These are phyloP conservation scores for Cybosia mesomella DNA, from an alignment of 2,888 invertebrate genomes.

Conservation along the genomic window DNA sequence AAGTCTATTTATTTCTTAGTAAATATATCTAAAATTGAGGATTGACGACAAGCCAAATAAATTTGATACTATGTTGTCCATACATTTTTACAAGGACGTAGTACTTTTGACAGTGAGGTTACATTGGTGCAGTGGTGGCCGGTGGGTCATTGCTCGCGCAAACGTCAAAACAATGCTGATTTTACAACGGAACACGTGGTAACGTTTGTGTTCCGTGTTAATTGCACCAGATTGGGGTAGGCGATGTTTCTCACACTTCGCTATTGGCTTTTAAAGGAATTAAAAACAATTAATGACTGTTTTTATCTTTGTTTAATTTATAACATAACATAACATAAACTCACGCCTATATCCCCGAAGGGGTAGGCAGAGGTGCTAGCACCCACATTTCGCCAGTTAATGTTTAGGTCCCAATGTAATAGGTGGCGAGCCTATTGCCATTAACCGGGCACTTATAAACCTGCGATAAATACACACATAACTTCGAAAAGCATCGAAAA, in stretches of 20 bases:
- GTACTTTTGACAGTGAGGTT: conserved; percentile 12
- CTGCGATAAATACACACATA: too few relatives aligned
- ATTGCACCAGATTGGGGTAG: conserved; percentile 32
- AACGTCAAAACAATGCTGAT: conserved; percentile 52
- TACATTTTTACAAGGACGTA: not conserved
- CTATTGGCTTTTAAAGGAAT: not conserved
- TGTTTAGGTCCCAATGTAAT: too few relatives aligned
- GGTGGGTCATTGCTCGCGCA: conserved; percentile 45
- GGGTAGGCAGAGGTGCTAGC: too few relatives aligned
- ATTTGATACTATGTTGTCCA: not conserved
- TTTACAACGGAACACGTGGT: conserved; percentile 50
- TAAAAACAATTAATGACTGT: not conserved
- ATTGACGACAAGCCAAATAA: not conserved
- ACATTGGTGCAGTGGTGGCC: conserved; percentile 31
- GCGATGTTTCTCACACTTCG: conserved; percentile 23
- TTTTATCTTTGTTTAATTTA: not conserved
- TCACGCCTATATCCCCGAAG: too few relatives aligned
- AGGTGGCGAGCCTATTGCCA: too few relatives aligned
- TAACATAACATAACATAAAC: too few relatives aligned
- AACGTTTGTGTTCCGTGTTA: conserved; percentile 33
- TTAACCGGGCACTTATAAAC: too few relatives aligned
- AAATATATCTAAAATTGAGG: not conserved
- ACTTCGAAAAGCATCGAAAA: too few relatives aligned
- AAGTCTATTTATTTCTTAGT: not conserved
- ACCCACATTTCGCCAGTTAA: too few relatives aligned